Conservation (phyloP, 1,140 invertebrate species). For the Cherax destructor region DNA sequence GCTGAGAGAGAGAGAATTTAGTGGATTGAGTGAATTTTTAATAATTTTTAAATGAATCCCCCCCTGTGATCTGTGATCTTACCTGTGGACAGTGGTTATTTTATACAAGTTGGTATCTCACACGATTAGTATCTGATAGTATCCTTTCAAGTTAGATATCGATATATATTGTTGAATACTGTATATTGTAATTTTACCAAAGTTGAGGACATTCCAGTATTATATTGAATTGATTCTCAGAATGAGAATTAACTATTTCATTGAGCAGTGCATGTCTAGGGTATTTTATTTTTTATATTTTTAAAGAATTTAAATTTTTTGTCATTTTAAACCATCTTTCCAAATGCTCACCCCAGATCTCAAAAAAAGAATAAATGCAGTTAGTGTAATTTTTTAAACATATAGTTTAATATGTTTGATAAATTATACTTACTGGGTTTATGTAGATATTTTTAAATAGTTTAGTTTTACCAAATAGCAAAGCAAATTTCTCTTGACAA, state of each 20-base stretch:
- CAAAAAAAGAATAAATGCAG: background rate
- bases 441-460: background rate
- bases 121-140: background rate
- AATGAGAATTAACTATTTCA: background rate
- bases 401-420: background rate
- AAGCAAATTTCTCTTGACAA: background rate
- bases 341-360: background rate
- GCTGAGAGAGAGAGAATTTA: slow-evolving; percentile 37
- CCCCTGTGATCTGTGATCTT: slow-evolving; percentile 25
- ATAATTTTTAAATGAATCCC: background rate
- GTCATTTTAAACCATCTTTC: background rate
- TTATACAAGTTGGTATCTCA: background rate
- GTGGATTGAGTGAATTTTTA: slow-evolving; percentile 23
- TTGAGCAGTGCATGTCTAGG: slow-evolving; percentile 1
- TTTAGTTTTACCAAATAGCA: background rate
- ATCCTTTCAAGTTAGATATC: background rate
- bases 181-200: slow-evolving; percentile 34
- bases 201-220: slow-evolving; percentile 51
- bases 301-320: background rate
- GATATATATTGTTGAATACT: slow-evolving; percentile 3
- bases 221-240: slow-evolving; percentile 15
- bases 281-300: slow-evolving; percentile 1
- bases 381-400: background rate
- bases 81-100: slow-evolving; percentile 14
- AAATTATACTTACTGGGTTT: background rate